Conservation (phyloP, 2,113 vertebrate species). For the Limnothrissa miodon region DNA sequence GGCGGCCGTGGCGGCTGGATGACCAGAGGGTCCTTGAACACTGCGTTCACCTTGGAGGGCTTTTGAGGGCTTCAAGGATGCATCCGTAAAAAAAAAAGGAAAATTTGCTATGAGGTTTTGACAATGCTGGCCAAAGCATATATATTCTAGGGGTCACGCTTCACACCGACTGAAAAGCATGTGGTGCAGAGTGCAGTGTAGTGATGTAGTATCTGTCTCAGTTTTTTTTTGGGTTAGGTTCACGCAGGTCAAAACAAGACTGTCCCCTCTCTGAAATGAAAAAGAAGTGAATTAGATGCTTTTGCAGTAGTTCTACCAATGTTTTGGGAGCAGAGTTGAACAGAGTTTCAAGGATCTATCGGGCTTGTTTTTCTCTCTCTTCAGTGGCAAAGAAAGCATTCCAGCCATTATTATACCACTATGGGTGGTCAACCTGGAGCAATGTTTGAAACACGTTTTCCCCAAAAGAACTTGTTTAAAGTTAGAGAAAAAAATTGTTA, state of each 20-base stretch:
- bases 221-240: background rate
- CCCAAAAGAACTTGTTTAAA: background rate
- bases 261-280: background rate
- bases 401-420: background rate
- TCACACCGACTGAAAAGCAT: background rate
- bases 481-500: background rate
- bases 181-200: background rate
- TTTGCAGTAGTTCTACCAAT: background rate
- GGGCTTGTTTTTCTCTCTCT: background rate
- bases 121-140: background rate
- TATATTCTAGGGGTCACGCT: background rate
- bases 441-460: background rate
- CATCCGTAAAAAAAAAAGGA: background rate
- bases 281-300: background rate
- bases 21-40: slow-evolving; percentile 9
- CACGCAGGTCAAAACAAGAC: background rate
- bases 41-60: background rate
- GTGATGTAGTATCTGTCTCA: slow-evolving; percentile 8
- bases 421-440: background rate
- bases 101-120: background rate
- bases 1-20: background rate
- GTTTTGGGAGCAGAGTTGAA: background rate
- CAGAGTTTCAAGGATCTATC: background rate
- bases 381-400: background rate
- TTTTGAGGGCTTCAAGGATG: background rate